Base-by-base conservation (phyloP, 2,888 invertebrate genomes). In the Sympetrum striolatum region DNA sequence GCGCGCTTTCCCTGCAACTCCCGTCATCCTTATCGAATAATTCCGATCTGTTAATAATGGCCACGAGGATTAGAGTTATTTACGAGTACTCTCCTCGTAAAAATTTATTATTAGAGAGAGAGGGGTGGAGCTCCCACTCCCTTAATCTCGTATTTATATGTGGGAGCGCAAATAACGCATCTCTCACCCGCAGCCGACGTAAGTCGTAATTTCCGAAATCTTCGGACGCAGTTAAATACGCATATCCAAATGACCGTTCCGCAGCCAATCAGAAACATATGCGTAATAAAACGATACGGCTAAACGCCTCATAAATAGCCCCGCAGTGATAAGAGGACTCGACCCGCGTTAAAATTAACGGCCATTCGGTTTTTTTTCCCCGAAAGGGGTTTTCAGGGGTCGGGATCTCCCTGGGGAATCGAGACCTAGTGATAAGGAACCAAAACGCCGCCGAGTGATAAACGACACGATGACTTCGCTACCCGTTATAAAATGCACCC, bases 401-500 rank as follows among this genome's bases (percentile, higher is more conserved):
- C 60, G 5, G 86, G 37, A 60, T 60, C 35, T 60, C 86, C 86
- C 60, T 86, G n/a, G 58, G 86, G 86, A 60, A 86, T 86, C 86
- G 86, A 86, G 82, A 82, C 82, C 82, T 82, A 58, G 60, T 86
- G 86, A 86, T 86, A 86, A 86, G 86, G 60, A 60, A 86, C 37
- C 58, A 35, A 82, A 82, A 44, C 44, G 44, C 44, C 82, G 39
- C 53, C 60, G 86, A 60, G 86, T 86, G 86, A 86, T 86, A 86
- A 86, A 86, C 86, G 86, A 86, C 86, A 64, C 86, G 60, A 86
- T 86, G 86, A 86, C 86, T 86, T 86, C 60, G 37, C 8, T 60
- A 22, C 86, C 48, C 58, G 35, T 8, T 60, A 53, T 48, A 53
- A 82, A 86, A 60, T 60, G 60, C 64, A 22, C 39, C 64, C 37